A percentile compares a stretch with the other conserved stretches of the same genome.
phyloP scores from a whole-genome alignment of 2,797 vertebrate genomes.

The Philypnodon macrostomus region DNA sequence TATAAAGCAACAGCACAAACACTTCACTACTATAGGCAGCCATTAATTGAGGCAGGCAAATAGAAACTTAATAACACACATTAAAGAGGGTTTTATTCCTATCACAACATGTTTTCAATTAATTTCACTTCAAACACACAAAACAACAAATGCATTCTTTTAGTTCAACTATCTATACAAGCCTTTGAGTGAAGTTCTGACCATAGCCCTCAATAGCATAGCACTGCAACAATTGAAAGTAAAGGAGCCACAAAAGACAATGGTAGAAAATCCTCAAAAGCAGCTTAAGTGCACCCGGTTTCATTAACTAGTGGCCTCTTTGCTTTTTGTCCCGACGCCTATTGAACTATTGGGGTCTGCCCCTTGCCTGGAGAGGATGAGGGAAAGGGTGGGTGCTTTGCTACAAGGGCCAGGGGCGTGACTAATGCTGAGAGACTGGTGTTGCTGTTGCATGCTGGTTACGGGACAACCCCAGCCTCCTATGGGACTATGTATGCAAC shows the following conservation, averaged over 20 bases:
- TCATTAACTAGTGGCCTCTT: conserved; percentile 70
- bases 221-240: conserved; percentile 35
- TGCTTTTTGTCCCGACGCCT: conserved; percentile 68
- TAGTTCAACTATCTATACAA: background rate
- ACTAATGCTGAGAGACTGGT: conserved; percentile 68
- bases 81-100: too few relatives aligned
- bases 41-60: too few relatives aligned
- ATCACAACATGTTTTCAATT: too few relatives aligned
- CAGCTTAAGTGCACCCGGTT: conserved; percentile 61
- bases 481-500: conserved; percentile 23
- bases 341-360: conserved; percentile 60
- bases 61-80: too few relatives aligned
- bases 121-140: background rate
- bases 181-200: too few relatives aligned
- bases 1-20: too few relatives aligned
- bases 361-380: conserved; percentile 47
- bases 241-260: conserved; percentile 55
- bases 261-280: conserved; percentile 47
- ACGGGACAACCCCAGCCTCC: conserved; percentile 30
- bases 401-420: conserved; percentile 50
- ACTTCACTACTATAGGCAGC: too few relatives aligned
- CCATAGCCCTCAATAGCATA: conserved; percentile 7
- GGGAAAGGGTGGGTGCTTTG: conserved; percentile 28
- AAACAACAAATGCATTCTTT: background rate
- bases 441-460: conserved; percentile 56